phyloP scores from a whole-genome alignment of 2,888 invertebrate species.

The Bombylius discolor region DNA sequence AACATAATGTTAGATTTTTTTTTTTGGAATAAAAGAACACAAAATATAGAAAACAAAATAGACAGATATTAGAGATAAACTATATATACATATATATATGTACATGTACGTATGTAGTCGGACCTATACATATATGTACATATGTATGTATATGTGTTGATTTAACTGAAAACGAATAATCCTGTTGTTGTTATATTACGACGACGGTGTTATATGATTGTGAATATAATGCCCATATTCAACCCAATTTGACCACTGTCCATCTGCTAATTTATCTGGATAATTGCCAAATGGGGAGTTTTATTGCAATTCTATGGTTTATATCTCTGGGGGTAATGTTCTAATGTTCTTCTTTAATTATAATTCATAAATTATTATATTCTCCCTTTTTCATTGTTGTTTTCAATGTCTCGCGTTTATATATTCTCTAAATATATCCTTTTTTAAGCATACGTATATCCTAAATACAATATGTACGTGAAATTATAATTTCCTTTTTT shows the following conservation, averaged over 20 bases:
- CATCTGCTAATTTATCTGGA: slow-evolving; percentile 34
- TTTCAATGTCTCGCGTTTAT: neutral
- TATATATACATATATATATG: no score
- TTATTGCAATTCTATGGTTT: slow-evolving; percentile 25
- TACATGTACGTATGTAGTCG: no score
- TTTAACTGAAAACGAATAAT: no score
- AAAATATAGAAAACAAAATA: no score
- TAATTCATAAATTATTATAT: slow-evolving; percentile 15
- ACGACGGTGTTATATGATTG: neutral
- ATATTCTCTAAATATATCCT: no score
- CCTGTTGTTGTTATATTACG: no score
- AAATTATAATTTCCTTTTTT: no score
- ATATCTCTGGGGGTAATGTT: slow-evolving; percentile 11
- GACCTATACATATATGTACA: no score
- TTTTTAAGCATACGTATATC: no score
- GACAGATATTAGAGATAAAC: neutral
- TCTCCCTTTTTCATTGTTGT: neutral
- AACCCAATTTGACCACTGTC: slow-evolving; percentile 12
- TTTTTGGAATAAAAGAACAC: no score
- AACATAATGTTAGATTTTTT: no score
- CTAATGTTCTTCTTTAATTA: slow-evolving; percentile 15
- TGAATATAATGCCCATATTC: neutral
- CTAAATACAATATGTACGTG: no score
- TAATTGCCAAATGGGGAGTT: slow-evolving; percentile 37
- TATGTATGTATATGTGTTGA: neutral